Percentiles rank a stretch among this genome's conserved stretches.
Evolutionary conservation across 2,888 invertebrate genomes (phyloP).

Genomic region (Agrochola litura): DNA sequence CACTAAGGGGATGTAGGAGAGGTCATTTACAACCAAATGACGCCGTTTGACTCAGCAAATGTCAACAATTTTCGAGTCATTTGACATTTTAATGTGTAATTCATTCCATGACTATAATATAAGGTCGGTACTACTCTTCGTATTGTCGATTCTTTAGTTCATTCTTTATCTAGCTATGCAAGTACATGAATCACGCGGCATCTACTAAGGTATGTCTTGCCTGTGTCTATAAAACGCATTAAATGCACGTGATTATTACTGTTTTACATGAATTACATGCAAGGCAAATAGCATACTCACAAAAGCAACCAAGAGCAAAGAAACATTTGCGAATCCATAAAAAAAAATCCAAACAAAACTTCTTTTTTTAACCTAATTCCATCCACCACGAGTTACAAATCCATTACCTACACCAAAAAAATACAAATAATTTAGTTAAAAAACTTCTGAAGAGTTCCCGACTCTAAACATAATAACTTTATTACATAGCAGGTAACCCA

Average conservation of each 20-base stretch:
- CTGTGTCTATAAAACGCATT: conserved; percentile 3
- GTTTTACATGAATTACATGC: neutral
- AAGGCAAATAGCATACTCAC: neutral
- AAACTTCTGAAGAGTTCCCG: neutral
- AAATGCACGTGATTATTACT: neutral
- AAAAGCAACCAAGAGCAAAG: conserved; percentile 6
- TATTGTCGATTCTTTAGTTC: neutral
- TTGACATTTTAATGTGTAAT: neutral
- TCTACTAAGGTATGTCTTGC: neutral
- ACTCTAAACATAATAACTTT: conserved; percentile 25
- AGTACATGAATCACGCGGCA: conserved; percentile 2
- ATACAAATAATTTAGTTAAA: neutral
- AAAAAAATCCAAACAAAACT: neutral
- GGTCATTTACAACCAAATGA: too few species aligned
- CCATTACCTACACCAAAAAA: neutral
- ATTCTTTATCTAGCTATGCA: neutral
- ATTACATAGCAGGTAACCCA: conserved; percentile 39
- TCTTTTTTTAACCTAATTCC: neutral
- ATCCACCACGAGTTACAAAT: neutral
- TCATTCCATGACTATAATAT: neutral
- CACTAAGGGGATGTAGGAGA: too few species aligned
- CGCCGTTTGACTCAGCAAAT: too few species aligned
- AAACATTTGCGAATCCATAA: conserved; percentile 11
- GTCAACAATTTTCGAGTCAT: too few species aligned
- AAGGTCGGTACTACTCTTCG: neutral